Evolutionary conservation across 2,797 vertebrate genomes (phyloP).

Genomic region (Cynodonichthys magdalenae): DNA sequence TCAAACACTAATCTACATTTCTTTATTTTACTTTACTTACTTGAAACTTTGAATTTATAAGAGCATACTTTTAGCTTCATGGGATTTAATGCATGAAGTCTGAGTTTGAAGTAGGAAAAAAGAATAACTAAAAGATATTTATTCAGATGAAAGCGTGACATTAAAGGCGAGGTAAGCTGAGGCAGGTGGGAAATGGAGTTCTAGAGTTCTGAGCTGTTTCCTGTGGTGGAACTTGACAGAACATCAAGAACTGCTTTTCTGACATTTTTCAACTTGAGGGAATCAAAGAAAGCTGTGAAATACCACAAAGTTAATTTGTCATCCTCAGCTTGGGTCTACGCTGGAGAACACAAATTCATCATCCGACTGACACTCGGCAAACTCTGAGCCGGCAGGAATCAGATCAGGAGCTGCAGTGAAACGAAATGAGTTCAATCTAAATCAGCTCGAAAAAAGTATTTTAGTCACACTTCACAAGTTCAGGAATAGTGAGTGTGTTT

Average conservation of each 20-base stretch:
- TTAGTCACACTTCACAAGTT: no score
- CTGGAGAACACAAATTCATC: constrained; percentile 15
- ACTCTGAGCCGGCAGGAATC: constrained; percentile 11
- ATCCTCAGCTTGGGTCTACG: constrained; percentile 14
- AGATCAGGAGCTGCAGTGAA: constrained; percentile 5
- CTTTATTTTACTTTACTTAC: no score
- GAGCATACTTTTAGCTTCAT: constrained; percentile 20
- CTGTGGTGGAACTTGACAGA: constrained; percentile 34
- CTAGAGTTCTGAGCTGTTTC: constrained; percentile 29
- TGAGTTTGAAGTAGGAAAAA: constrained; percentile 20
- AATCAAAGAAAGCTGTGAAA: constrained; percentile 4
- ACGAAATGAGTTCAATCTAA: not conserved
- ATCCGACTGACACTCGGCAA: not conserved
- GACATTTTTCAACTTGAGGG: constrained; percentile 24
- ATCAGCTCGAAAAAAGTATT: no score
- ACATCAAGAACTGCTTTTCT: constrained; percentile 14
- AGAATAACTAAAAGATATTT: constrained; percentile 25
- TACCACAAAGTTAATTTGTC: constrained; percentile 31
- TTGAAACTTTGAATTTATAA: no score
- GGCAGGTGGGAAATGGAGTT: constrained; percentile 46
- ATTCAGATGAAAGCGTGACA: constrained; percentile 35
- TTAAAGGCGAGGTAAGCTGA: constrained; percentile 47
- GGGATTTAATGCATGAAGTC: constrained; percentile 18
- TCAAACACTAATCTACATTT: no score
- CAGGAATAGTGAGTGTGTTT: no score